These are phyloP conservation scores for Polymixis lichenea DNA, from an alignment of 2,888 invertebrate species.

Conservation along the genomic window DNA sequence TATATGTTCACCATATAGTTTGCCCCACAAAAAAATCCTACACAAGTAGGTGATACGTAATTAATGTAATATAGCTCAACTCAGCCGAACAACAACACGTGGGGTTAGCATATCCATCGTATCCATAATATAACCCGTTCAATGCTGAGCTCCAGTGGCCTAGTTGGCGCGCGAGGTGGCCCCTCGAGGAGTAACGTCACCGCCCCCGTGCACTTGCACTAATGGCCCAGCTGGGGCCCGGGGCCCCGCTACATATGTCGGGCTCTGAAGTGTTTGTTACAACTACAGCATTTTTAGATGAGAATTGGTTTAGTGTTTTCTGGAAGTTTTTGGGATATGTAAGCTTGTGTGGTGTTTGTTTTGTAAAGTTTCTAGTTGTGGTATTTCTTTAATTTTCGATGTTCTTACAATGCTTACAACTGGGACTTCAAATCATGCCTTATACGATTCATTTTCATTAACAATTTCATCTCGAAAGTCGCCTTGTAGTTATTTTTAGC, in stretches of 20 bases:
- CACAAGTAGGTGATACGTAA: constrained; percentile 14
- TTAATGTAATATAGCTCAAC: constrained; percentile 42
- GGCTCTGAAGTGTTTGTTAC: constrained; percentile 47
- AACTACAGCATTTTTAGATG: constrained; percentile 57
- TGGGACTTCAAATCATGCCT: background rate
- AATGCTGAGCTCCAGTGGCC: constrained; percentile 78
- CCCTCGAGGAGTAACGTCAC: constrained; percentile 81
- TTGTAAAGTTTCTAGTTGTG: background rate
- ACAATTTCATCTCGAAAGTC: background rate
- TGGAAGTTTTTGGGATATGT: constrained; percentile 14
- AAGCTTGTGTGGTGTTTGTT: background rate
- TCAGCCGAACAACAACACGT: constrained; percentile 48
- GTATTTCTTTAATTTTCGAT: background rate
- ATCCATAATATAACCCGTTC: constrained; percentile 65
- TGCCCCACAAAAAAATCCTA: background rate
- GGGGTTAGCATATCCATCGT: constrained; percentile 45
- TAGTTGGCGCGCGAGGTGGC: constrained; percentile 78
- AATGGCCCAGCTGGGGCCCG: constrained; percentile 73
- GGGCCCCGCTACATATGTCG: constrained; percentile 52
- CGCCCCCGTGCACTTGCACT: constrained; percentile 75
- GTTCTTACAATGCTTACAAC: background rate
- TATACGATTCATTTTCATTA: no score
- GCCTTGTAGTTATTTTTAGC: background rate
- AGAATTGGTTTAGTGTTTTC: constrained; percentile 46
- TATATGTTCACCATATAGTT: background rate